Conservation (phyloP, 2,113 vertebrate genomes). For the Chaetodon auriga region DNA sequence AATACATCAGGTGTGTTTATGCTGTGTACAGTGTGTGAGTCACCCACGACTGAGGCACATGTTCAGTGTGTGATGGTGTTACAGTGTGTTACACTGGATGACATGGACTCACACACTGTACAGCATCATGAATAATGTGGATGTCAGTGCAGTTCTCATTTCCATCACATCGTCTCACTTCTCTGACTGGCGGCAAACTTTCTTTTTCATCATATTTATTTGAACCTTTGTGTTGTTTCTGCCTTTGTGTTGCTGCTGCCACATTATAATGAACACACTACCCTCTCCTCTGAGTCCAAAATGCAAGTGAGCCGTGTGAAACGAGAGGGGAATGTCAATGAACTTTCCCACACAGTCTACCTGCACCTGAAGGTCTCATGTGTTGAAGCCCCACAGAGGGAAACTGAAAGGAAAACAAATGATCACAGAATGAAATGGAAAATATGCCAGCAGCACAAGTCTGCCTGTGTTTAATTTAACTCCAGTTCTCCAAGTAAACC, state of each 20-base stretch:
- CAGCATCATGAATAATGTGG: not conserved
- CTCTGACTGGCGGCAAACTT: not conserved
- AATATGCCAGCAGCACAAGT: not conserved
- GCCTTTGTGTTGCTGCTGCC: not conserved
- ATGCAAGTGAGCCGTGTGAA: not conserved
- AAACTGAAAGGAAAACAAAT: not conserved
- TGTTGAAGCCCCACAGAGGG: not conserved
- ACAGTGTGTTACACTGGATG: not conserved
- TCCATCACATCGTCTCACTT: not conserved
- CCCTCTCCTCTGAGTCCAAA: not conserved
- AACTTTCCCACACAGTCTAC: not conserved
- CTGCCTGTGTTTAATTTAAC: not conserved
- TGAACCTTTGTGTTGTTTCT: not conserved
- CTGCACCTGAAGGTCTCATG: not conserved
- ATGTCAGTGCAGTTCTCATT: not conserved
- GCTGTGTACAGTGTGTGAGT: not conserved
- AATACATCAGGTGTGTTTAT: not conserved
- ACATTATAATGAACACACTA: conserved; percentile 7
- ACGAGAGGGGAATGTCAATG: conserved; percentile 7
- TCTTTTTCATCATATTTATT: not conserved
- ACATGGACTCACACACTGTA: not conserved
- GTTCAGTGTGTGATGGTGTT: not conserved
- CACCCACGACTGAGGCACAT: too few relatives aligned
- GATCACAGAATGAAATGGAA: not conserved
- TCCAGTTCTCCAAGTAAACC: not conserved